Conservation (phyloP, 2,113 vertebrate species). For the Nesoenas mayeri region DNA sequence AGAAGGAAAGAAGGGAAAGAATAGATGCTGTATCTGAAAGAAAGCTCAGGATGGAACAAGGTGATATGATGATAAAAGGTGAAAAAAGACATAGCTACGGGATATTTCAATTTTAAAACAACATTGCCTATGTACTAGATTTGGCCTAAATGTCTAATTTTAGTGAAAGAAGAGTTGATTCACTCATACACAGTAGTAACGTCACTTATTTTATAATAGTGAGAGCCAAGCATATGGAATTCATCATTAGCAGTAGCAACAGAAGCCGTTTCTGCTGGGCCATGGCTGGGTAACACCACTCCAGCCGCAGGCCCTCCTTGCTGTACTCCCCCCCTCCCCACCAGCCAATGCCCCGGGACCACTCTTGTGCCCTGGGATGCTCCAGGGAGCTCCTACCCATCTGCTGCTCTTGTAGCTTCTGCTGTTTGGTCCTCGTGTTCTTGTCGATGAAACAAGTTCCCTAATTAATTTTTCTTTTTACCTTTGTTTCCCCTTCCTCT, state of each 20-base stretch:
- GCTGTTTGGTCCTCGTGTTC: not conserved
- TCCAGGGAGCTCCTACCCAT: not conserved
- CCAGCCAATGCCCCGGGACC: not conserved
- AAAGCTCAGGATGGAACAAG: not conserved
- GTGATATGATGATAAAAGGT: not conserved
- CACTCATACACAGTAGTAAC: not conserved
- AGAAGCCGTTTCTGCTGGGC: slow-evolving; percentile 62
- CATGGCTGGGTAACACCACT: slow-evolving; percentile 48
- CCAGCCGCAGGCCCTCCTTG: not conserved
- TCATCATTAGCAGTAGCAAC: slow-evolving; percentile 76
- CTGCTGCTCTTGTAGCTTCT: slow-evolving; percentile 15
- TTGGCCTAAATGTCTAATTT: not conserved
- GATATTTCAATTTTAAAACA: not conserved
- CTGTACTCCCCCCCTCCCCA: slow-evolving; percentile 37
- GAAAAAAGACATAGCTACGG: not conserved
- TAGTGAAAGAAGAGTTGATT: slow-evolving; percentile 45
- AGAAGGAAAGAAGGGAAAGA: not conserved
- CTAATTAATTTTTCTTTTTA: not conserved
- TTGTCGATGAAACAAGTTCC: not conserved
- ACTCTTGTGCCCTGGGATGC: too few relatives aligned
- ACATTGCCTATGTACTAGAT: not conserved
- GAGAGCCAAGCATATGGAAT: slow-evolving; percentile 76
- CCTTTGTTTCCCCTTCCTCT: not conserved
- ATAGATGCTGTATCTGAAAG: not conserved
- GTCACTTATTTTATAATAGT: slow-evolving; percentile 30